These are phyloP conservation scores for Lumbricus terrestris DNA, from an alignment of 2,888 invertebrate species.

Conservation along the genomic window DNA sequence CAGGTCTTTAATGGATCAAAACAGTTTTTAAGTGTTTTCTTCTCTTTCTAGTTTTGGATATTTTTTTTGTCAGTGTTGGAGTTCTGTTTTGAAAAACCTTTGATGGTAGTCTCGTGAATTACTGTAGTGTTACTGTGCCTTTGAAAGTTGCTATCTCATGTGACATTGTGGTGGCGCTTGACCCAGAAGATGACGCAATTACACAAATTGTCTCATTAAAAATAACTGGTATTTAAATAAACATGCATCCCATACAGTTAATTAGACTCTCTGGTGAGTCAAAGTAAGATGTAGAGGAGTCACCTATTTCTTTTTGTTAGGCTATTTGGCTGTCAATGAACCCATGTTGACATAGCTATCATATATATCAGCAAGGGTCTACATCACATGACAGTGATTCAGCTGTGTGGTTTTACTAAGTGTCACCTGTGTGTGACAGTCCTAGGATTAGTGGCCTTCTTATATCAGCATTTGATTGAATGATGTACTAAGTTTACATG, in stretches of 20 bases:
- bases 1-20: too few relatives aligned
- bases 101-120: too few relatives aligned
- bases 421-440: background rate
- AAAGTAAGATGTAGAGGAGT: background rate
- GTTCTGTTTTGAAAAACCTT: too few relatives aligned
- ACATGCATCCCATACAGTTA: too few relatives aligned
- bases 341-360: background rate
- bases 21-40: too few relatives aligned
- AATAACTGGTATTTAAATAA: background rate
- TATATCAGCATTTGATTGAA: background rate
- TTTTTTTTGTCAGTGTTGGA: too few relatives aligned
- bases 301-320: background rate
- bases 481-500: background rate
- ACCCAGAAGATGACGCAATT: background rate
- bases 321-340: background rate
- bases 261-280: background rate
- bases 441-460: background rate
- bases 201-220: background rate
- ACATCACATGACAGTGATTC: background rate
- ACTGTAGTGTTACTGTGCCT: too few relatives aligned
- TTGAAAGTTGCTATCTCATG: too few relatives aligned
- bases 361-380: background rate
- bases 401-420: background rate
- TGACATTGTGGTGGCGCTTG: background rate
- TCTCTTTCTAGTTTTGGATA: too few relatives aligned